Conservation (phyloP, 2,888 invertebrate genomes). For the Deilephila porcellus region DNA sequence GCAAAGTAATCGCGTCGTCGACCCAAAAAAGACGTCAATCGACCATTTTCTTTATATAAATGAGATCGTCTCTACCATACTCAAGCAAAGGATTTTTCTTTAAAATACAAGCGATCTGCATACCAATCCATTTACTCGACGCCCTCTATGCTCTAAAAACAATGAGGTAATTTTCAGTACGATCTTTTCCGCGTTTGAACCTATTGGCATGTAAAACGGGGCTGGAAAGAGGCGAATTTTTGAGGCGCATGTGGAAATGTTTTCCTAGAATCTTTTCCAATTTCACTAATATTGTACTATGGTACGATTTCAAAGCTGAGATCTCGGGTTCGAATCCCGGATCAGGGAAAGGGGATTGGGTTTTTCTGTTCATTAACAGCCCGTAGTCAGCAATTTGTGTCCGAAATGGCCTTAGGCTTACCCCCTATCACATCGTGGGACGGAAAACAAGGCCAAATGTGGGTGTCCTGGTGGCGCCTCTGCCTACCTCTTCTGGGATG, state of each 20-base stretch:
- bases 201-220: constrained; percentile 48
- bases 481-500: too few relatives aligned
- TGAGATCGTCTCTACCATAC: not conserved
- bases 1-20: not conserved
- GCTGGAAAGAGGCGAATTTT: constrained; percentile 10
- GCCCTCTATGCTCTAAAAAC: constrained; percentile 30
- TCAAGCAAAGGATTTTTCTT: not conserved
- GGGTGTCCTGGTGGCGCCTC: too few relatives aligned
- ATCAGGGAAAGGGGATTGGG: too few relatives aligned
- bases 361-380: too few relatives aligned
- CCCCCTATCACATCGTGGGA: too few relatives aligned
- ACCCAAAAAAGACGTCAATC: not conserved
- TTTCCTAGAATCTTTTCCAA: not conserved
- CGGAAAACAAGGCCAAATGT: too few relatives aligned
- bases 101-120: not conserved
- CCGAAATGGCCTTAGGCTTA: too few relatives aligned
- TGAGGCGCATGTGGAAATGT: constrained; percentile 25
- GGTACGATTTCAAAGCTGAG: too few relatives aligned
- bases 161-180: constrained; percentile 40
- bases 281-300: too few relatives aligned
- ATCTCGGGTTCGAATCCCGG: too few relatives aligned
- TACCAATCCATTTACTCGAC: not conserved
- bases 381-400: too few relatives aligned
- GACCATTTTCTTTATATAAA: not conserved
- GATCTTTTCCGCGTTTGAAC: constrained; percentile 36